Conservation (phyloP, 2,113 vertebrate genomes). For the Takifugu bimaculatus region DNA sequence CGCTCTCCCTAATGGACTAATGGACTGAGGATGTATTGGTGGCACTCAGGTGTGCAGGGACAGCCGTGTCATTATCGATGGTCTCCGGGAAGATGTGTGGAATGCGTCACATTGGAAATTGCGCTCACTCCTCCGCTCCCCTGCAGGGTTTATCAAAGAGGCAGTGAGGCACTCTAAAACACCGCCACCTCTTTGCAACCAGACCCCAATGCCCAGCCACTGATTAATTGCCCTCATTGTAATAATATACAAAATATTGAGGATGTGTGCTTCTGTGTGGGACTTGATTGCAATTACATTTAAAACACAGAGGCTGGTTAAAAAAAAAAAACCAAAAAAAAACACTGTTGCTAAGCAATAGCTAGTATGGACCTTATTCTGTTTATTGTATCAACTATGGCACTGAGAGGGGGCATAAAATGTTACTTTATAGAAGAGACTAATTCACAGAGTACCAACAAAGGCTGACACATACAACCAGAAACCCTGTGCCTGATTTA, state of each 20-base stretch:
- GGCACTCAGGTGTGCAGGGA: constrained; percentile 40
- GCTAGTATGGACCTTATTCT: constrained; percentile 43
- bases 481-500: background rate
- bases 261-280: background rate
- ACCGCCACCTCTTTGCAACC: constrained; percentile 7
- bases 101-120: constrained; percentile 43
- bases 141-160: constrained; percentile 53
- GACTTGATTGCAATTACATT: background rate
- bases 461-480: background rate
- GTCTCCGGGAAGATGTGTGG: constrained; percentile 45
- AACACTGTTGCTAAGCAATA: constrained; percentile 62
- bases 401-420: constrained; percentile 26
- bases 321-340: constrained; percentile 8
- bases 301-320: constrained; percentile 30
- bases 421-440: constrained; percentile 19
- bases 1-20: constrained; percentile 45
- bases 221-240: constrained; percentile 64
- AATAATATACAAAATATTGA: constrained; percentile 21
- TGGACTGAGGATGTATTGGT: constrained; percentile 30
- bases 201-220: constrained; percentile 20
- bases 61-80: constrained; percentile 58
- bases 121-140: constrained; percentile 24
- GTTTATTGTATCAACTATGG: constrained; percentile 22
- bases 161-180: constrained; percentile 37
- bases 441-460: background rate